Base-by-base conservation (phyloP, 2,797 vertebrate species). In the Spinibarbus caldwelli region DNA sequence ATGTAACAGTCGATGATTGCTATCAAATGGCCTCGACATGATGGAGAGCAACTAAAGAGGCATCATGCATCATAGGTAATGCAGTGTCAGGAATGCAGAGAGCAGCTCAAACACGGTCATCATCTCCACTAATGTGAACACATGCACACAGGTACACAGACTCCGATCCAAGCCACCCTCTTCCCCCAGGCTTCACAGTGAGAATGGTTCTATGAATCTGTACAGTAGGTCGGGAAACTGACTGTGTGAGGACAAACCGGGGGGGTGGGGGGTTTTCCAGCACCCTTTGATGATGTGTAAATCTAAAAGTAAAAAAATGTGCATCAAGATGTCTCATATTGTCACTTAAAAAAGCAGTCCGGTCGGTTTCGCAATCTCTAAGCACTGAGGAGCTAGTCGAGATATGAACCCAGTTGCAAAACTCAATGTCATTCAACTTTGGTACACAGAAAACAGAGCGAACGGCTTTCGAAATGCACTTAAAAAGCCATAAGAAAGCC, bases 1-100 rank as follows among this genome's bases (percentile, higher is more conserved):
- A 90, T 89, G 92, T 92, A 94, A 96, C 95, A 96, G 96, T 95
- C 95, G 92, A 91, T 88, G 90, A 91, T 86, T 93, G 95, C 94
- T 93, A 91, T 92, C 90, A 85, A 62, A 88, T 76, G 86, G 87
- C 90, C 89, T 93, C 59, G 0, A 57, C 79, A 80, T 87, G 72
- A 90, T 86, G 73, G 89, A 77, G 80, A 83, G 10, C 86, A 85
- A 87, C 84, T 54, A 78, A 89, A 87, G 83, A 90, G 87, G 83
- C 73, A 47, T 73, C 52, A 84, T 78, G 87, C 85, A 92, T 89
- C 54, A 91, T 90, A 87, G 90, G 90, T 90, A 93, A 92, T 90
- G 89, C 91, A 87, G 87, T 91, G 89, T 90, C 90, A 91, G 81
- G 88, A 90, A 87, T 90, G 90, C 91, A 91, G 89, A 88, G 88